Base-by-base conservation (phyloP, 2,113 vertebrate species). In the Anoura caudifer region DNA sequence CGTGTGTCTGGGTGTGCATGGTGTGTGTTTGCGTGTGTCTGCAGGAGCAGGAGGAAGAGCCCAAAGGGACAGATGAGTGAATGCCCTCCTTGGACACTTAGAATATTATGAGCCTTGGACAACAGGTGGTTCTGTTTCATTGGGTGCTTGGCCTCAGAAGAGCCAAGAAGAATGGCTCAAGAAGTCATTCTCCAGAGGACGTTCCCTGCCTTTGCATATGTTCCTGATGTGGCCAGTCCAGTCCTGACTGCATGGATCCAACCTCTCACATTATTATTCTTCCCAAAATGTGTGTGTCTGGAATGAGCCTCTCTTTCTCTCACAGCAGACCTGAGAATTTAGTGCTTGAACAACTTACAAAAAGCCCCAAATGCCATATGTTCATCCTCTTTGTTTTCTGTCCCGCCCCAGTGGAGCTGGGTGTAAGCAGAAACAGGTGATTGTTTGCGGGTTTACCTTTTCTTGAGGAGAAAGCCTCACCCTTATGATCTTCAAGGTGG, bases 401-500 rank as follows among this genome's bases (percentile, higher is more conserved):
- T 67, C 70, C 70, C 50, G 67, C 75, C 76, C 36, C 38, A 52
- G 1, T 36, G 63, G 56, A 91, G 61, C 36, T 70, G 20, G 15
- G 65, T 93, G 79, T 52, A 54, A 47, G 85, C 59, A 94, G 52
- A 38, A 90, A 59, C 69, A 45, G 84, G 81, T 87, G 81, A 90
- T 38, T 84, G 24, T 92, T 93, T 88, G 90, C 54, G 41, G 41
- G 67, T 82, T 67, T 91, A 47, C 81, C 63, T 94, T 73, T 95
- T 89, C 82, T 56, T 20, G 80, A 92, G 61, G 61, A 52, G 47
- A 73, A 79, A 91, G 67, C 82, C 93, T 91, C 70, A 79, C 88
- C 61, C 72, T 81, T 75, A 95, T 87, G 92, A 76, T 93, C 84
- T 93, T 90, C 45, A 90, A 95, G 75, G 75, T 92, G 84, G 75